Percentiles rank a stretch among this genome's conserved stretches.
These are phyloP conservation scores for Hydropsyche betteni DNA, from an alignment of 2,888 invertebrate genomes.

Conservation along the genomic window DNA sequence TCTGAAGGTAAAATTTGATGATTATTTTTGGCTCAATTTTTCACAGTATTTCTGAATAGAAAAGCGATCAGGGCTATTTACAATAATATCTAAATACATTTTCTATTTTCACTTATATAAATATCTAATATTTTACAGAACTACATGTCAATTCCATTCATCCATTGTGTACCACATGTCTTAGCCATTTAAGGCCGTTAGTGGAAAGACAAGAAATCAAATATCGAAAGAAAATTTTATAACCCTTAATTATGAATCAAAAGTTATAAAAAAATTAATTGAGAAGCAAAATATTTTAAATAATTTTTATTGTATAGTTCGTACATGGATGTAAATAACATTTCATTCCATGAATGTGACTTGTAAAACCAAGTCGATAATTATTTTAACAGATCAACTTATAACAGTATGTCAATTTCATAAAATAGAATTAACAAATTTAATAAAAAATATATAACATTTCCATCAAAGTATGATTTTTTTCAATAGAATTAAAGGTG, in stretches of 20 bases:
- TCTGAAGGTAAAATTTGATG: too few relatives aligned
- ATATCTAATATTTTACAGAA: slow-evolving; percentile 22
- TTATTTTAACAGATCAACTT: slow-evolving; percentile 21
- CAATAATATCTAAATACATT: too few relatives aligned
- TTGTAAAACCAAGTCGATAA: slow-evolving; percentile 51
- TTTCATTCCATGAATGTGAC: slow-evolving; percentile 30
- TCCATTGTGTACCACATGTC: slow-evolving; percentile 50
- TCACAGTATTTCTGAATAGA: too few relatives aligned
- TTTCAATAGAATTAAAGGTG: too few relatives aligned
- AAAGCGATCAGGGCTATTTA: too few relatives aligned
- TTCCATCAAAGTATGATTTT: too few relatives aligned
- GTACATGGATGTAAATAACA: slow-evolving; percentile 35
- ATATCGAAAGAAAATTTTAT: slow-evolving; percentile 1
- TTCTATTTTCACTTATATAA: neutral
- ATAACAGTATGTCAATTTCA: slow-evolving; percentile 2
- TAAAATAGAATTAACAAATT: slow-evolving; percentile 1
- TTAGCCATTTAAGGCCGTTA: slow-evolving; percentile 19
- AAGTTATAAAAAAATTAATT: slow-evolving; percentile 12
- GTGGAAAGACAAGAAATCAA: slow-evolving; percentile 37
- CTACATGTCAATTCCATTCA: slow-evolving; percentile 51
- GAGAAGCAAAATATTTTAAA: slow-evolving; percentile 11
- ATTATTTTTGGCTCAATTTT: too few relatives aligned
- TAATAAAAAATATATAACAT: slow-evolving; percentile 11
- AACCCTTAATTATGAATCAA: neutral
- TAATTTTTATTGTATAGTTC: slow-evolving; percentile 3